A percentile compares a stretch with the other conserved stretches of the same genome.
Conservation (phyloP, 1,140 invertebrate genomes). For the Colletes gigas region DNA sequence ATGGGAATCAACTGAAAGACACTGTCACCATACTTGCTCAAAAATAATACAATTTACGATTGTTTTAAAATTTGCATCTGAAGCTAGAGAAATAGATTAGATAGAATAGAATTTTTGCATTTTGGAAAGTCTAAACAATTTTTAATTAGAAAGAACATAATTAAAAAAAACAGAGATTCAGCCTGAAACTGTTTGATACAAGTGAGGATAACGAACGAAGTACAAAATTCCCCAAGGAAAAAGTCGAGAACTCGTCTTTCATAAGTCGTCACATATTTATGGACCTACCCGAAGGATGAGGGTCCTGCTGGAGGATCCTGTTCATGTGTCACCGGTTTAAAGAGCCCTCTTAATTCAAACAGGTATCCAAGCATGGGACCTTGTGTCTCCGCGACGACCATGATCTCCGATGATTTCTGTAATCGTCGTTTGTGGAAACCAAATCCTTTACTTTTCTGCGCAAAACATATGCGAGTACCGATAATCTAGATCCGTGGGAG, state of each 20-base stretch:
- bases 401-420: constrained; percentile 49
- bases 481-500: constrained; percentile 39
- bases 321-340: constrained; percentile 39
- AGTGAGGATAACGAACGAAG: not conserved
- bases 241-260: constrained; percentile 23
- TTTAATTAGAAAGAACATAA: too few species aligned
- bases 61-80: not conserved
- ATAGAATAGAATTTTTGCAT: too few species aligned
- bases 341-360: constrained; percentile 58
- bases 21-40: not conserved
- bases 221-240: not conserved
- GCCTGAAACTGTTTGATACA: not conserved
- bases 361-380: constrained; percentile 51
- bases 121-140: too few species aligned
- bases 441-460: constrained; percentile 63
- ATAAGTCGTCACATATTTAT: constrained; percentile 34
- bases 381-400: constrained; percentile 11
- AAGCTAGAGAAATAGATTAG: too few species aligned
- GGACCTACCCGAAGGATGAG: constrained; percentile 26
- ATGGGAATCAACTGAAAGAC: not conserved
- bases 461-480: constrained; percentile 67
- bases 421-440: constrained; percentile 54
- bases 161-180: too few species aligned
- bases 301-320: constrained; percentile 25
- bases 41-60: not conserved